These are phyloP conservation scores for Steinernema feltiae DNA, from an alignment of 1,140 invertebrate genomes.

Conservation along the genomic window DNA sequence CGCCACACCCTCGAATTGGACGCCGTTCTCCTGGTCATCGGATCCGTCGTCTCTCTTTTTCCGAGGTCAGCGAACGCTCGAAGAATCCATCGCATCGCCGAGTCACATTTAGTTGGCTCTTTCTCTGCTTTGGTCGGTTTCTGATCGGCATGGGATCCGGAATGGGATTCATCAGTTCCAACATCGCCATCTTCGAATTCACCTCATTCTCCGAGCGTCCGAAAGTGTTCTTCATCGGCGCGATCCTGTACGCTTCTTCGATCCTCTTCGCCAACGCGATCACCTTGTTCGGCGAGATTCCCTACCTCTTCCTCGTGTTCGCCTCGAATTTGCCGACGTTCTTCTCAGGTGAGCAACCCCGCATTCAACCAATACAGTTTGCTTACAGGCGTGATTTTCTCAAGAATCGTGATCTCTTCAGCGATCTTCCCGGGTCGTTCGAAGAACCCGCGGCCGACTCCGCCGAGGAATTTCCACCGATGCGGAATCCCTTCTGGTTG, in stretches of 20 bases:
- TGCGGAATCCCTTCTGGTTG: background rate
- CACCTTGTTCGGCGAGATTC: background rate
- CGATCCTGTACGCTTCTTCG: background rate
- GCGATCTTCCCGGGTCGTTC: background rate
- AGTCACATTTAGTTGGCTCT: background rate
- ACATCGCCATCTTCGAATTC: slow-evolving; percentile 5
- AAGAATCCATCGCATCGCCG: too few relatives aligned
- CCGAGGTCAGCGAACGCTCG: background rate
- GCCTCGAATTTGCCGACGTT: background rate
- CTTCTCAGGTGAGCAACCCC: background rate
- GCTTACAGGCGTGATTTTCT: background rate
- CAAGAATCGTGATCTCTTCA: background rate
- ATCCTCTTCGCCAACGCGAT: background rate
- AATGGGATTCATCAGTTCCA: background rate
- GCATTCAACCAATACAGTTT: background rate
- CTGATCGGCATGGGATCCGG: background rate
- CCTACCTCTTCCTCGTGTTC: background rate
- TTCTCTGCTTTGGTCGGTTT: background rate
- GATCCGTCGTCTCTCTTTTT: background rate
- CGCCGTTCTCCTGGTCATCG: background rate
- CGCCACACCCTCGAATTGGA: background rate
- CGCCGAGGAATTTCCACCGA: background rate
- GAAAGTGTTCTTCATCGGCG: background rate
- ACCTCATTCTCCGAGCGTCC: slow-evolving; percentile 8
- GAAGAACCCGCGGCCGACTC: background rate